Conservation (phyloP, 2,113 vertebrate genomes). For the Gulo gulo region DNA sequence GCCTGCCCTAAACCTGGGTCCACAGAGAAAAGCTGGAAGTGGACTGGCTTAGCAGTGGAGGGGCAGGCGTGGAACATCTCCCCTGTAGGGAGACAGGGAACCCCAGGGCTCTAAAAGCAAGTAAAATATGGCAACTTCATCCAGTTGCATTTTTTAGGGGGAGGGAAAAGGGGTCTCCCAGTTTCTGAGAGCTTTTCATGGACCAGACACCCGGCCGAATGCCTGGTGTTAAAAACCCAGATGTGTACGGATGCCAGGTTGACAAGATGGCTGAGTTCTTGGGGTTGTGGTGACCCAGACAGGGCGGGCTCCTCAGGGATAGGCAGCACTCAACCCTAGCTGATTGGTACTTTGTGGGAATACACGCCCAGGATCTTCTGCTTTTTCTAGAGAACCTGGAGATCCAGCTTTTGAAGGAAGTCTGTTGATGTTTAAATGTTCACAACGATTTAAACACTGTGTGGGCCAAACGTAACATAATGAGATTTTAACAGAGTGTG, state of each 20-base stretch:
- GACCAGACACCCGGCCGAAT: not conserved
- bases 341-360: not conserved
- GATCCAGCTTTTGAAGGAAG: slow-evolving; percentile 28
- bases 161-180: not conserved
- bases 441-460: not conserved
- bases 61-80: not conserved
- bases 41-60: not conserved
- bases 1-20: not conserved
- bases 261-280: not conserved
- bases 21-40: not conserved
- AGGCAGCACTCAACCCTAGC: not conserved
- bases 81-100: not conserved
- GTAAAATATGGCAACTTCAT: not conserved
- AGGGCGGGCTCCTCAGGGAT: not conserved
- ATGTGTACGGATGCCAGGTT: not conserved
- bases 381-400: not conserved
- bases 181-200: not conserved
- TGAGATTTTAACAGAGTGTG: not conserved
- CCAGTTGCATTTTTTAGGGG: not conserved
- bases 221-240: not conserved
- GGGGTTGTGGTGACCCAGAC: not conserved
- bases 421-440: slow-evolving; percentile 24
- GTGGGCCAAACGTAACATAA: slow-evolving; percentile 21
- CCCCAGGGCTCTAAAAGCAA: not conserved
- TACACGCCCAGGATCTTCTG: not conserved